A percentile compares a stretch with the other conserved stretches of the same genome.
These are phyloP conservation scores for Parnassius glacialis DNA, from an alignment of 2,888 invertebrate genomes.

Conservation along the genomic window DNA sequence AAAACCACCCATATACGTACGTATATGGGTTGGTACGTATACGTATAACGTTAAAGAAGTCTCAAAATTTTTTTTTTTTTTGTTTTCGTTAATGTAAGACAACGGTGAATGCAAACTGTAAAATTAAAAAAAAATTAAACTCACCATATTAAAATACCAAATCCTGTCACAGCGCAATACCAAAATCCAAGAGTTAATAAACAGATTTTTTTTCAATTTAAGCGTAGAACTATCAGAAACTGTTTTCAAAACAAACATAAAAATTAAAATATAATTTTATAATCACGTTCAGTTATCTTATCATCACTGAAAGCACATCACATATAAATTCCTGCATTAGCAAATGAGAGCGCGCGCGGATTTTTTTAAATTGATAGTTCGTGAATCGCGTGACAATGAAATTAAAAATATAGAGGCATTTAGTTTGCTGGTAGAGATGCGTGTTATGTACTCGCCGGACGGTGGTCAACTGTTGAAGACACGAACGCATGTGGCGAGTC, in stretches of 20 bases:
- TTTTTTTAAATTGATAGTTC: slow-evolving; percentile 43
- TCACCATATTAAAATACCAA: slow-evolving; percentile 38
- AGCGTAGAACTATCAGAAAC: slow-evolving; percentile 27
- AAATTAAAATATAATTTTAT: slow-evolving; percentile 15
- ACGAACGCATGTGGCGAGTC: slow-evolving; percentile 36
- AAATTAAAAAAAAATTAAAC: slow-evolving; percentile 23
- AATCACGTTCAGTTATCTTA: slow-evolving; percentile 17
- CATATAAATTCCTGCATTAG: slow-evolving; percentile 38
- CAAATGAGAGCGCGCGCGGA: slow-evolving; percentile 42
- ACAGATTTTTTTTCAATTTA: slow-evolving; percentile 30
- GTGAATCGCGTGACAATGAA: slow-evolving; percentile 39
- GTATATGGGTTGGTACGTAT: no score
- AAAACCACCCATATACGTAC: no score
- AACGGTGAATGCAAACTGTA: no score
- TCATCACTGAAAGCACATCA: slow-evolving; percentile 38
- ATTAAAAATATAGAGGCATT: slow-evolving; percentile 30
- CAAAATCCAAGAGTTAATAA: slow-evolving; percentile 30
- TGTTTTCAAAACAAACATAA: slow-evolving; percentile 28
- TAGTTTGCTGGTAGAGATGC: slow-evolving; percentile 39
- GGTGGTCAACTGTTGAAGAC: slow-evolving; percentile 69
- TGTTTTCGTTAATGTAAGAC: no score
- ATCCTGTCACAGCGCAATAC: slow-evolving; percentile 4
- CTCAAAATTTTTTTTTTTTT: no score
- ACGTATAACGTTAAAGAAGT: no score
- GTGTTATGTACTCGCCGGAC: slow-evolving; percentile 66